These are phyloP conservation scores for Drosophila atripex DNA, from an alignment of 2,888 invertebrate species.

Conservation along the genomic window DNA sequence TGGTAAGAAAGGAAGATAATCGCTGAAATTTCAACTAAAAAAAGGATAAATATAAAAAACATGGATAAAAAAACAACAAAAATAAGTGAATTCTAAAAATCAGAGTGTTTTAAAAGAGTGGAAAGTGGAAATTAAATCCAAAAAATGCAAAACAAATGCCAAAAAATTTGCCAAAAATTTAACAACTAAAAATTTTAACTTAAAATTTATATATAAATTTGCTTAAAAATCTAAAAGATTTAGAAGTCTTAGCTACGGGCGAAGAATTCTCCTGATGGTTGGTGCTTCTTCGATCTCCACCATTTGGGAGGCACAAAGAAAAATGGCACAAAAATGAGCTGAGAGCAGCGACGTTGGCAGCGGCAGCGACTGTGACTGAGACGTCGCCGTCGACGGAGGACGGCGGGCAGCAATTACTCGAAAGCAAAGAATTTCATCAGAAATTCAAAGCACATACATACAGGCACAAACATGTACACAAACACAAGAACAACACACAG, in stretches of 20 bases:
- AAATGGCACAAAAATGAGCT: conserved; percentile 66
- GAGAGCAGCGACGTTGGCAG: conserved; percentile 15
- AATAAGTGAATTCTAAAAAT: background rate
- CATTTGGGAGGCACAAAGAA: conserved; percentile 70
- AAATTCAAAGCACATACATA: conserved; percentile 74
- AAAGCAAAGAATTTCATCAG: conserved; percentile 81
- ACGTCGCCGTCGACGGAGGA: conserved; percentile 30
- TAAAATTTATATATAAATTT: conserved; percentile 1
- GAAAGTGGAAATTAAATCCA: background rate
- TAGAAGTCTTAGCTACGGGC: background rate
- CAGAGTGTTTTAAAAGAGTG: background rate
- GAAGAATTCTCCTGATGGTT: too few relatives aligned
- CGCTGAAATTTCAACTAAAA: conserved; percentile 8
- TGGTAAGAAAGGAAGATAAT: conserved; percentile 65
- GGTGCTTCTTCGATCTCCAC: conserved; percentile 63
- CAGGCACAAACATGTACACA: conserved; percentile 11
- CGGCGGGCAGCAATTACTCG: conserved; percentile 72
- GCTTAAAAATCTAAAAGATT: too few relatives aligned
- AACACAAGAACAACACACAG: conserved; percentile 9
- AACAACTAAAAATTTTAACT: conserved; percentile 18
- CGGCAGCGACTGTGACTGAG: background rate
- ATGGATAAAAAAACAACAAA: background rate
- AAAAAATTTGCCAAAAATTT: conserved; percentile 7
- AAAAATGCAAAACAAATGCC: background rate
- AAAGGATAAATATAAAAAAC: conserved; percentile 16